These are phyloP conservation scores for Epinotia ramella DNA, from an alignment of 2,888 invertebrate genomes.

Conservation along the genomic window DNA sequence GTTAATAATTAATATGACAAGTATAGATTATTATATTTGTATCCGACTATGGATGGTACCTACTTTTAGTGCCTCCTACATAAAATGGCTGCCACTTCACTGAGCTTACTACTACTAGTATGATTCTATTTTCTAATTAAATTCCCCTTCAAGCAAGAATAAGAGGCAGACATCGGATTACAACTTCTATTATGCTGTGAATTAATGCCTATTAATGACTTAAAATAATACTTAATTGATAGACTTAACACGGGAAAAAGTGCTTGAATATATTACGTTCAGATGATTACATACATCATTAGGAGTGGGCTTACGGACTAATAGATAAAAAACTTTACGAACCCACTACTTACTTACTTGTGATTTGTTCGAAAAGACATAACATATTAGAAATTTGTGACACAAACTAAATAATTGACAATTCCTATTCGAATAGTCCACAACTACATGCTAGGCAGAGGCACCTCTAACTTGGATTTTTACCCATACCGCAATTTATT, in stretches of 20 bases:
- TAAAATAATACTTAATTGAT: background rate
- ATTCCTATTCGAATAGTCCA: too few relatives aligned
- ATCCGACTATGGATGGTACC: conserved; percentile 11
- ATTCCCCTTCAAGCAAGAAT: too few relatives aligned
- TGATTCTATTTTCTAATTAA: too few relatives aligned
- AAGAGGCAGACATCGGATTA: background rate
- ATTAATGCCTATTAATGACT: background rate
- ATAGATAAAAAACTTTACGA: too few relatives aligned
- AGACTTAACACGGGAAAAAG: background rate
- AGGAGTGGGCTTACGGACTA: too few relatives aligned
- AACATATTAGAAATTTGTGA: too few relatives aligned
- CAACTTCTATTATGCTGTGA: too few relatives aligned
- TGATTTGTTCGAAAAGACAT: too few relatives aligned
- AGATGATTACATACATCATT: background rate
- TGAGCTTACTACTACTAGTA: background rate
- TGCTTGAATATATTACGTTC: background rate
- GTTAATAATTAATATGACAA: conserved; percentile 27
- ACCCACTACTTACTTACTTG: too few relatives aligned
- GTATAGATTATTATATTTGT: conserved; percentile 2
- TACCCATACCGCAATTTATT: background rate
- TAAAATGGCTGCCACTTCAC: background rate
- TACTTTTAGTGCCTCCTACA: background rate
- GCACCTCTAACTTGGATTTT: too few relatives aligned
- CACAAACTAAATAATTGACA: too few relatives aligned
- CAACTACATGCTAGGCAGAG: too few relatives aligned